Evolutionary conservation across 2,888 invertebrate genomes (phyloP).

Genomic region (Drosophila birchii): DNA sequence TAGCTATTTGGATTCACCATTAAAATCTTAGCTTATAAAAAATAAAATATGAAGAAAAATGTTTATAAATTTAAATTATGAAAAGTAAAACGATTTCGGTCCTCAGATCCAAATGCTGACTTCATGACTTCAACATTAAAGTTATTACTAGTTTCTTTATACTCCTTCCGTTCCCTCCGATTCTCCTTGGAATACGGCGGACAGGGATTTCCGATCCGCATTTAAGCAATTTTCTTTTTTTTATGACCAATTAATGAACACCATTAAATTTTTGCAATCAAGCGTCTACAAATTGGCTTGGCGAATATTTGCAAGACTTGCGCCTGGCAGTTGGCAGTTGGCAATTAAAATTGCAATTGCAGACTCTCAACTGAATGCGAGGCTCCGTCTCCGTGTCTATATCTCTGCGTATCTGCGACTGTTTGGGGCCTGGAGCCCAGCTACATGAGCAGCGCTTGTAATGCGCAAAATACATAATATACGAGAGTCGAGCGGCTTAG

Average conservation of each 20-base stretch:
- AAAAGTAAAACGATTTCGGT: no score
- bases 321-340: slow-evolving; percentile 37
- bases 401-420: slow-evolving; percentile 26
- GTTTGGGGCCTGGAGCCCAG: slow-evolving; percentile 22
- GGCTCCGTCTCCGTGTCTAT: slow-evolving; percentile 27
- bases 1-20: no score
- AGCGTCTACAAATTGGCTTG: slow-evolving; percentile 73
- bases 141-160: no score
- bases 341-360: slow-evolving; percentile 78
- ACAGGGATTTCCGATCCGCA: slow-evolving; percentile 23
- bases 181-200: slow-evolving; percentile 39
- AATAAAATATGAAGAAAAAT: no score
- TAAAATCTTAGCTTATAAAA: no score
- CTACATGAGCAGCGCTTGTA: slow-evolving; percentile 67
- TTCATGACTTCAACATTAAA: no score
- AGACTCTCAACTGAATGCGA: slow-evolving; percentile 49
- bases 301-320: slow-evolving; percentile 74
- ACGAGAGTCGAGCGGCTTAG: slow-evolving; percentile 26
- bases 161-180: slow-evolving; percentile 9
- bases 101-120: no score
- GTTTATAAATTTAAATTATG: no score
- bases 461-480: slow-evolving; percentile 62
- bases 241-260: slow-evolving; percentile 80
- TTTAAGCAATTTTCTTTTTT: slow-evolving; percentile 60
- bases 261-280: slow-evolving; percentile 79